Evolutionary conservation across 2,888 invertebrate genomes (phyloP).

Genomic region (Busseola fusca): DNA sequence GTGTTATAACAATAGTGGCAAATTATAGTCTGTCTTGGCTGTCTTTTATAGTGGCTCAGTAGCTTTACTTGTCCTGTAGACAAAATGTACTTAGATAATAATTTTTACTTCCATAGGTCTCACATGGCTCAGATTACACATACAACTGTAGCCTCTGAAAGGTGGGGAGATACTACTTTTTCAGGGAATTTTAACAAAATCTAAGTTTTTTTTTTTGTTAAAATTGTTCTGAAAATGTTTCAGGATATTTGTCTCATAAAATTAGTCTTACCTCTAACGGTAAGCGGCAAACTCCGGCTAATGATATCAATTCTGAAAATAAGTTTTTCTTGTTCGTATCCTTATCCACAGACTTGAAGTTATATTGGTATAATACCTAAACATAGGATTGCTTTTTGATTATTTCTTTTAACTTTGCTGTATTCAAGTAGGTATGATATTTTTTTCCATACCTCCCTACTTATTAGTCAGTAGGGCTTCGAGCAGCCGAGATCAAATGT

Average conservation of each 20-base stretch:
- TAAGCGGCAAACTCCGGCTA: neutral
- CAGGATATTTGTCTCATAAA: neutral
- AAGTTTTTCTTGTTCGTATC: neutral
- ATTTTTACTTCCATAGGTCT: neutral
- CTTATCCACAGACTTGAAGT: neutral
- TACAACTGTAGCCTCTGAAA: neutral
- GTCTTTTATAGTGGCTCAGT: too few species aligned
- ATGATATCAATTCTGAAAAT: neutral
- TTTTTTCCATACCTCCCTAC: neutral
- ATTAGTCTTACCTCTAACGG: neutral
- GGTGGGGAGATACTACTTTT: neutral
- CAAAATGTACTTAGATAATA: neutral
- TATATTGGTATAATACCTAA: neutral
- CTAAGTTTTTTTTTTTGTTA: neutral
- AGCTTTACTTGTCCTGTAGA: neutral
- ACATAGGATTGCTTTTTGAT: neutral
- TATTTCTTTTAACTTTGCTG: neutral
- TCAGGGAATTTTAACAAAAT: neutral
- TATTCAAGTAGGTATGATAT: neutral
- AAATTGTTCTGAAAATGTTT: neutral
- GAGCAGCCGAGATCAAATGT: conserved; percentile 12
- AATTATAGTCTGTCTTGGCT: too few species aligned
- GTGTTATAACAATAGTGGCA: too few species aligned
- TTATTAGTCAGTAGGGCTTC: neutral
- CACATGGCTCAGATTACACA: neutral